phyloP scores from a whole-genome alignment of 2,888 invertebrate species.

The Synergus laeviventris region DNA sequence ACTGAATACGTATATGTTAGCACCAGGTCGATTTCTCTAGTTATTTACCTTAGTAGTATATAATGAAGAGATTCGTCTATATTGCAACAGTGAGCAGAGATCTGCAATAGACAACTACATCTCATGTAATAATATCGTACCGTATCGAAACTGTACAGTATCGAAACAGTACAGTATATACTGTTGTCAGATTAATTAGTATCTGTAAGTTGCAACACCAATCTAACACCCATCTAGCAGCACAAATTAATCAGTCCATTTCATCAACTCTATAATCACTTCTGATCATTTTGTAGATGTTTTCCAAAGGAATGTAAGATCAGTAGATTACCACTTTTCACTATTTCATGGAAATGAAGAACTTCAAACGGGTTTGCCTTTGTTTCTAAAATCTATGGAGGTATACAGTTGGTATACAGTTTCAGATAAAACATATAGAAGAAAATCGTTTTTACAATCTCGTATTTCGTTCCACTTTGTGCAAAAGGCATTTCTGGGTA shows the following conservation, averaged over 20 bases:
- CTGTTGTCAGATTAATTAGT: not conserved
- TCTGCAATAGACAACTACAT: not conserved
- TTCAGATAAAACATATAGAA: constrained; percentile 2
- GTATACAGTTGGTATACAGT: not conserved
- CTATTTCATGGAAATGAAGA: not conserved
- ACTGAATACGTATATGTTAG: constrained; percentile 7
- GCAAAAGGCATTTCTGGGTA: not conserved
- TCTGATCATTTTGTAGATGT: too few relatives aligned
- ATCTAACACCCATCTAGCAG: not conserved
- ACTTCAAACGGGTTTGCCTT: not conserved
- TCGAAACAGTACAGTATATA: not conserved
- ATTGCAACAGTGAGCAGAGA: not conserved
- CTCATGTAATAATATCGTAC: not conserved
- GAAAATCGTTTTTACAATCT: constrained; percentile 1
- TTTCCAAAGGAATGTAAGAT: not conserved
- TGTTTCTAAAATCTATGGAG: not conserved
- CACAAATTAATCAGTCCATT: not conserved
- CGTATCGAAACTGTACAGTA: not conserved
- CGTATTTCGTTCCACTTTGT: constrained; percentile 21
- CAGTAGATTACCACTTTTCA: too few relatives aligned
- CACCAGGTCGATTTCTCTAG: not conserved
- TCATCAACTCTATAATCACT: not conserved
- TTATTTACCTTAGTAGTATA: constrained; percentile 5
- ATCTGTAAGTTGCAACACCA: not conserved
- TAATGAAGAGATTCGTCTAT: constrained; percentile 14